A percentile compares a stretch with the other conserved stretches of the same genome.
Evolutionary conservation across 2,113 vertebrate species (phyloP).

Genomic region (Spea multiplicata): DNA sequence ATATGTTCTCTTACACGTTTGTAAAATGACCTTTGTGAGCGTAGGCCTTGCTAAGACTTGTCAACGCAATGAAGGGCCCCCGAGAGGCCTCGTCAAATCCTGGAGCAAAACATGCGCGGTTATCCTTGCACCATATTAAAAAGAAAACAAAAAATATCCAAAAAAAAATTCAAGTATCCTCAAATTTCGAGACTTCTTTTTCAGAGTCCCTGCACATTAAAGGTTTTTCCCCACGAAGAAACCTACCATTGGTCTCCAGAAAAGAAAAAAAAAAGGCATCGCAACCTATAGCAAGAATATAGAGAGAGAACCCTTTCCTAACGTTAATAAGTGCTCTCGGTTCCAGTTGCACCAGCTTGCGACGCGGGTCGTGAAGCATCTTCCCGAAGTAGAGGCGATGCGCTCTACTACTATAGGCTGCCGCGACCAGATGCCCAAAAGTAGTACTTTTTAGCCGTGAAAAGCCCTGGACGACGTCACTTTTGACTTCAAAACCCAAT

Average conservation of each 20-base stretch:
- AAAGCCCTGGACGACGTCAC: slow-evolving; percentile 71
- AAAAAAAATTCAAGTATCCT: slow-evolving; percentile 17
- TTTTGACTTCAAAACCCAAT: slow-evolving; percentile 86
- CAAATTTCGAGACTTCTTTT: background rate
- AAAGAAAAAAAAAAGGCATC: background rate
- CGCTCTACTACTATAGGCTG: slow-evolving; percentile 6
- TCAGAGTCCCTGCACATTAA: background rate
- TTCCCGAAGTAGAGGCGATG: background rate
- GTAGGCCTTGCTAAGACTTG: background rate
- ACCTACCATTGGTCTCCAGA: background rate
- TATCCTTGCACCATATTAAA: background rate
- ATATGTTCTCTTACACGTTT: slow-evolving; percentile 54
- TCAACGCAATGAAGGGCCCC: background rate
- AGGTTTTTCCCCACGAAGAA: background rate
- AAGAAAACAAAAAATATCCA: background rate
- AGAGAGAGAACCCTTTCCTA: background rate
- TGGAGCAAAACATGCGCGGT: background rate
- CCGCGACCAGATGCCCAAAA: slow-evolving; percentile 58
- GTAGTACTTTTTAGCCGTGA: slow-evolving; percentile 76
- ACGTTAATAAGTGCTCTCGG: slow-evolving; percentile 19
- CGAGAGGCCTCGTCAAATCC: background rate
- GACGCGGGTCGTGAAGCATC: background rate
- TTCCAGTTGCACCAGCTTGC: background rate
- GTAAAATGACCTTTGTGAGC: background rate
- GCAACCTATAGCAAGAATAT: background rate